A percentile compares a stretch with the other conserved stretches of the same genome.
These are phyloP conservation scores for Gryllus bimaculatus DNA, from an alignment of 1,140 invertebrate species.

Conservation along the genomic window DNA sequence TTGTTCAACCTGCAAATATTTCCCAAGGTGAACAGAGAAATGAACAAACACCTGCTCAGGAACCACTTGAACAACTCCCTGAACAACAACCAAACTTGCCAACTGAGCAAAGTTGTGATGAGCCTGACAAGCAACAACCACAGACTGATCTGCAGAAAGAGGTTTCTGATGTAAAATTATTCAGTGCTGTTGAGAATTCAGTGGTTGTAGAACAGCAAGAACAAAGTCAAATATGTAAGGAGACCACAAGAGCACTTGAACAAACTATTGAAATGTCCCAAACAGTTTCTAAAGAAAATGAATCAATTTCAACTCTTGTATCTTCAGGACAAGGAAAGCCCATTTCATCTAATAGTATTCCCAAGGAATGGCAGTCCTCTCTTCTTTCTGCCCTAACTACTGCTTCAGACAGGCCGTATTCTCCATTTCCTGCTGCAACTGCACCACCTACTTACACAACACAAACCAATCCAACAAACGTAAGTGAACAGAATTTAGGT, in stretches of 20 bases:
- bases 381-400: constrained; percentile 38
- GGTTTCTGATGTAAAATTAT: background rate
- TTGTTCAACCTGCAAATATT: background rate
- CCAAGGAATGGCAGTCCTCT: constrained; percentile 18
- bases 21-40: no score
- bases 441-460: background rate
- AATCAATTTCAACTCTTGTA: background rate
- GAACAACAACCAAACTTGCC: background rate
- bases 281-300: background rate
- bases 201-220: background rate
- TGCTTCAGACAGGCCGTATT: constrained; percentile 40
- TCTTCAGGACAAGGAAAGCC: background rate
- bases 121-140: background rate
- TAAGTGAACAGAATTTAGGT: no score
- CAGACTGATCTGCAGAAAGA: background rate
- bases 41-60: no score
- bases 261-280: background rate
- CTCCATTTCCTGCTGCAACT: constrained; percentile 31
- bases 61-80: background rate
- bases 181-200: background rate
- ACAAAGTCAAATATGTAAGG: background rate
- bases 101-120: background rate
- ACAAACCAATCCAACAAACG: background rate
- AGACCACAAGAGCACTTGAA: background rate
- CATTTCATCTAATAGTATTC: background rate